Evolutionary conservation across 2,888 invertebrate species (phyloP), one percentile per base, ranked within the genome.

Genomic region (Hemaris fuciformis): DNA sequence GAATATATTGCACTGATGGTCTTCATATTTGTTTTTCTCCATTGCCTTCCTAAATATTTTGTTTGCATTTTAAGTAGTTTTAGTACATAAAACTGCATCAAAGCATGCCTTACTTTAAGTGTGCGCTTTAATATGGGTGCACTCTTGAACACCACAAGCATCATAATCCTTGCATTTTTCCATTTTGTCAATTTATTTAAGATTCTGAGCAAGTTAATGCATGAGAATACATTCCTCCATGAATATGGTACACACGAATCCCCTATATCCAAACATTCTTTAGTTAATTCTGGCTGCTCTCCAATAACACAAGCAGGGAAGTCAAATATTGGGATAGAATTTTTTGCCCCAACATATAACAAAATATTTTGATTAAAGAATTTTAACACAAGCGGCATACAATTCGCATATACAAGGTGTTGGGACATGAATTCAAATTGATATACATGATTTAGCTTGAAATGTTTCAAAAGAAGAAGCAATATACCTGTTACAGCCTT

Each of bases 401-500:
- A 99, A 86, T 99, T 99, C 64, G 99, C 99, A 91, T 99, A 99
- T 8, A 99, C 99, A 72, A 99, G 93, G 91, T 99, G 99, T 88
- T 99, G 99, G 1, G 98, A 98, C 96, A 99, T 98, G 83, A 98
- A 99, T 89, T 99, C 99, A 93, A 99, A 99, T 91, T 99, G 99
- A 87, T 99, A 99, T 56, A 99, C 94, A 91, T 99, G 99, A 91
- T 99, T 99, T 64, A 94, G 85, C 89, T 99, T 99, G 79, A 99
- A 98, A 92, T 99, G 99, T 90, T 99, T 99, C 69, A 99, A 91
- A 60, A 99, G 94, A 8, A 99, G 92, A 63, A 99, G 89, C 61
- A 99, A 93, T 72, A 99, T 97, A 15, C 97, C 97, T 46, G 98
- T 97, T 0, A 98, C 96, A 13, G 99, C 97, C 93, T 99, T 99